These are phyloP conservation scores for Trimorus sp. DNA, from an alignment of 2,888 invertebrate species.

Conservation along the genomic window DNA sequence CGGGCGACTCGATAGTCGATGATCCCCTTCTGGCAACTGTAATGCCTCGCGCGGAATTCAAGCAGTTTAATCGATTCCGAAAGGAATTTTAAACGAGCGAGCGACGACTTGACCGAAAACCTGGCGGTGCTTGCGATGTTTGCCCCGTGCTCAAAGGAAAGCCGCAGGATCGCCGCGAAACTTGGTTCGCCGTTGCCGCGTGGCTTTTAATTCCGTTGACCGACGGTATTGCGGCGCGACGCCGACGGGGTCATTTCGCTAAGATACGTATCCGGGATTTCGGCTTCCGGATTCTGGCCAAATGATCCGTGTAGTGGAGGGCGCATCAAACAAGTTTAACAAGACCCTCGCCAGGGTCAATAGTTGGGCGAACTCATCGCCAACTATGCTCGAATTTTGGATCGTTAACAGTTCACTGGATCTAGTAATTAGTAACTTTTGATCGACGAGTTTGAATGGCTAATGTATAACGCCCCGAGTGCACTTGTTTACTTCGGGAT, in stretches of 20 bases:
- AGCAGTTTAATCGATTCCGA: slow-evolving; percentile 46
- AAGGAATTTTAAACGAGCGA: slow-evolving; percentile 45
- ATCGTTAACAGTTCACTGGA: slow-evolving; percentile 49
- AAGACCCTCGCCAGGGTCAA: slow-evolving; percentile 43
- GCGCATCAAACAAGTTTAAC: slow-evolving; percentile 43
- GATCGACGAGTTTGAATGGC: slow-evolving; percentile 27
- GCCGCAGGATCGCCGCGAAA: slow-evolving; percentile 30
- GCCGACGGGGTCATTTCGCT: slow-evolving; percentile 26
- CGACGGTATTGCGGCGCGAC: slow-evolving; percentile 13
- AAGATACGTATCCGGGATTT: slow-evolving; percentile 17
- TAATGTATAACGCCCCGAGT: slow-evolving; percentile 2
- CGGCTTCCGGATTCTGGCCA: slow-evolving; percentile 6
- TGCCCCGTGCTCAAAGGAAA: slow-evolving; percentile 16
- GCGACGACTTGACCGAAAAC: slow-evolving; percentile 38
- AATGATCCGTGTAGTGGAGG: slow-evolving; percentile 28
- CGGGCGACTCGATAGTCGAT: slow-evolving; percentile 52
- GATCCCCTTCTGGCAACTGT: slow-evolving; percentile 16
- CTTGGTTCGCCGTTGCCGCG: slow-evolving; percentile 6
- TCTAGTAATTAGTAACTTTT: slow-evolving; percentile 52
- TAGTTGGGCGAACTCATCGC: slow-evolving; percentile 36
- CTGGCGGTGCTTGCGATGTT: slow-evolving; percentile 45
- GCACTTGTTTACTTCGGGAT: too few relatives aligned
- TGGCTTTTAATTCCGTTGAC: slow-evolving; percentile 49
- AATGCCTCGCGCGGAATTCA: slow-evolving; percentile 24
- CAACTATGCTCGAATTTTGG: slow-evolving; percentile 36